Evolutionary conservation across 1,140 invertebrate species (phyloP), one percentile per base, ranked within the genome.

Genomic region (Rhagoletis pomonella): DNA sequence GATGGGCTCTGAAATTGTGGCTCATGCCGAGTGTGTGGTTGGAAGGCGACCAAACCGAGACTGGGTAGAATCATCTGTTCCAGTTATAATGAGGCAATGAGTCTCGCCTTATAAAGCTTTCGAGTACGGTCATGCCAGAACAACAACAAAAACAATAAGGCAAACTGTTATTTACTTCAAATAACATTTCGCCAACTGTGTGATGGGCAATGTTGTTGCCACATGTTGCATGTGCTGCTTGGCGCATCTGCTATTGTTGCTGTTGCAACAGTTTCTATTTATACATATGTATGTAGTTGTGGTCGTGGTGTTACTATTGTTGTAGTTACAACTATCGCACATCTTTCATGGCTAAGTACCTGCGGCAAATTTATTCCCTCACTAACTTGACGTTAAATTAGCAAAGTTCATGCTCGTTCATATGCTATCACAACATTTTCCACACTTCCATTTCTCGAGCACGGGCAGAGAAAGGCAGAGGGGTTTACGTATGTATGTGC

Each of bases 331-430:
- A 12, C 69, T 81, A 81, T 81, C 47, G 73, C 73, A 50, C 69
- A 81, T 81, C 73, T 19, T 47, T 81, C 47, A 55, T 81, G 47
- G 17, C 50, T 81, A 81, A 81, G 47, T 81, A 81, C 73, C 73
- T 81, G 73, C 73, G 73, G 73, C 73, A 55, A 81, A 81, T 55
- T 81, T 81, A 55, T 81, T 58, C 73, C 47, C 47, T 81, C 73
- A 81, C 73, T 81, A 81, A 81, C 73, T 81, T 81, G 73, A 81
- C 73, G 73, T 81, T 81, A 81, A 81, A 81, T 81, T 81, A 81
- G 73, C 73, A 55, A 81, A 81, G 73, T 81, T 81, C 73, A 81
- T 81, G 47, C 73, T 81, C 73, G 73, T 81, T 81, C 73, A 81
- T 81, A 81, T 81, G 73, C 44, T 55, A 81, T 81, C 73, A 81